Evolutionary conservation across 2,113 vertebrate genomes (phyloP).

Genomic region (Paedocypris sp.): DNA sequence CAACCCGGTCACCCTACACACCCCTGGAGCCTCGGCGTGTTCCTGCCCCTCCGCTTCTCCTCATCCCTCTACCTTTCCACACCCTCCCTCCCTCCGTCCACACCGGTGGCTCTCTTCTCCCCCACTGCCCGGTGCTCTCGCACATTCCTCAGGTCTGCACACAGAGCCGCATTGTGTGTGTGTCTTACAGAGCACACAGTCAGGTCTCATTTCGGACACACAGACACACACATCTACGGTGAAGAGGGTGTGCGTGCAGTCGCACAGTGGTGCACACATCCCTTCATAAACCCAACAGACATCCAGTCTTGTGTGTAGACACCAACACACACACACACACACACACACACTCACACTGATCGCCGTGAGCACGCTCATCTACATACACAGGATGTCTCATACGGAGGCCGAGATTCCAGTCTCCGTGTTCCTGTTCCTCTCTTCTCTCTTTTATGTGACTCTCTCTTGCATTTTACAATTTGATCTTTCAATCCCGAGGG

Average conservation of each 20-base stretch:
- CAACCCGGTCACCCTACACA: conserved; percentile 67
- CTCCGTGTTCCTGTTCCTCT: conserved; percentile 16
- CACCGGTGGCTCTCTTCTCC: conserved; percentile 58
- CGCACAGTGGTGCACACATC: conserved; percentile 3
- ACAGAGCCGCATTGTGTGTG: conserved; percentile 68
- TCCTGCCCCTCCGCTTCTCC: conserved; percentile 41
- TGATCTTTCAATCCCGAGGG: conserved; percentile 22
- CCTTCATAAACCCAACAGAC: conserved; percentile 16
- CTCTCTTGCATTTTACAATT: conserved; percentile 7
- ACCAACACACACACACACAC: not conserved
- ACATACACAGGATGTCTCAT: conserved; percentile 39
- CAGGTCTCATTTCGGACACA: conserved; percentile 37
- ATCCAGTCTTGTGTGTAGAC: conserved; percentile 6
- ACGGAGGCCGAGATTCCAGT: conserved; percentile 30
- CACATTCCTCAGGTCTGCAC: conserved; percentile 64
- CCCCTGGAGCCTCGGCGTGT: conserved; percentile 64
- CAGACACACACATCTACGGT: conserved; percentile 17
- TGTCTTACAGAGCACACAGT: conserved; percentile 49
- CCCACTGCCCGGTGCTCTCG: conserved; percentile 64
- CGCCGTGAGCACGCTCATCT: conserved; percentile 16
- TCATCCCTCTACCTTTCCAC: conserved; percentile 47
- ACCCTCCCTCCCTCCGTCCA: conserved; percentile 60
- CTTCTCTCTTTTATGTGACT: conserved; percentile 5
- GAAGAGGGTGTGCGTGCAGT: conserved; percentile 14
- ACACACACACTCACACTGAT: conserved; percentile 17